phyloP scores from a whole-genome alignment of 2,797 vertebrate species.

The Platalea minor region DNA sequence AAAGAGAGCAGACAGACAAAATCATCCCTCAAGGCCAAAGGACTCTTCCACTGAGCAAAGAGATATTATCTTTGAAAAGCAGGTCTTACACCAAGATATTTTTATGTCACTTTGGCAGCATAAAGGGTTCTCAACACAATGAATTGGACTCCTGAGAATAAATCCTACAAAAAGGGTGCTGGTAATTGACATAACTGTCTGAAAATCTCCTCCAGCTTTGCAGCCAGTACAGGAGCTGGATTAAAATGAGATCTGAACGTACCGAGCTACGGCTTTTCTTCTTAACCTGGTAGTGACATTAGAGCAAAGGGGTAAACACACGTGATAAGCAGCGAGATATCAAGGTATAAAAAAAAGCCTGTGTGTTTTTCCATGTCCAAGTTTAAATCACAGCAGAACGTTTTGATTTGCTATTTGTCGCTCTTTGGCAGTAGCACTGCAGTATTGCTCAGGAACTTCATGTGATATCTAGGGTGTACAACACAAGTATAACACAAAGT shows the following conservation, averaged over 20 bases:
- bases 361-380: not conserved
- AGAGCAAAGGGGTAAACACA: not conserved
- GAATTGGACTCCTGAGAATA: constrained; percentile 14
- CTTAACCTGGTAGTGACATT: not conserved
- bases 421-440: not conserved
- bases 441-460: not conserved
- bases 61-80: constrained; percentile 33
- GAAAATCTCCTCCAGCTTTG: not conserved
- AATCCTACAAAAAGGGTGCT: not conserved
- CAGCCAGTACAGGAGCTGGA: not conserved
- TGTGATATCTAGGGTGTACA: too few species aligned
- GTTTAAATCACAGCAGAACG: not conserved
- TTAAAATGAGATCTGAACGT: constrained; percentile 1
- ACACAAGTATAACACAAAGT: too few species aligned
- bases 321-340: not conserved
- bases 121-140: not conserved
- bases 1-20: not conserved
- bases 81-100: constrained; percentile 12
- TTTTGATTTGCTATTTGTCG: not conserved
- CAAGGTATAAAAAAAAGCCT: not conserved
- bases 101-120: constrained; percentile 24
- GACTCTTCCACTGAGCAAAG: not conserved
- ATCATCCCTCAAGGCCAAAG: constrained; percentile 26
- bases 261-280: not conserved
- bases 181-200: not conserved